Percentiles rank a stretch among this genome's conserved stretches.
phyloP scores from a whole-genome alignment of 1,140 invertebrate species.

The Vollenhovia emeryi region DNA sequence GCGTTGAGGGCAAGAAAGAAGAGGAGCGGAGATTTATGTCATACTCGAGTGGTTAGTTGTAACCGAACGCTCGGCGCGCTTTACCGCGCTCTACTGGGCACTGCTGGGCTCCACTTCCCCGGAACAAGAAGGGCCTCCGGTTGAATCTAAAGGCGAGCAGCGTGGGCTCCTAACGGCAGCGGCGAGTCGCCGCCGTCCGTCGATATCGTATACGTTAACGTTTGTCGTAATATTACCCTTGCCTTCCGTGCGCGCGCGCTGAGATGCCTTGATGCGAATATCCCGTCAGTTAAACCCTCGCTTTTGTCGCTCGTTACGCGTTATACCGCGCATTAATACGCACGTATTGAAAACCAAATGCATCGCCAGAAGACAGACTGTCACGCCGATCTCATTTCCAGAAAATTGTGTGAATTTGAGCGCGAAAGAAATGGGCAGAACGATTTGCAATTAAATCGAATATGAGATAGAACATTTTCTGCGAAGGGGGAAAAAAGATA shows the following conservation, averaged over 20 bases:
- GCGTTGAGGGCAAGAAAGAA: conserved; percentile 11
- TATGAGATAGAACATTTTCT: background rate
- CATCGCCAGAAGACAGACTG: background rate
- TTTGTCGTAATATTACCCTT: background rate
- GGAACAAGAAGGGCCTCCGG: conserved; percentile 66
- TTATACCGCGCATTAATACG: background rate
- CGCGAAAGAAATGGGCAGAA: background rate
- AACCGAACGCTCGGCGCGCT: conserved; percentile 63
- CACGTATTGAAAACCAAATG: background rate
- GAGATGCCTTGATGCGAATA: background rate
- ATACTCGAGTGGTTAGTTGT: conserved; percentile 71
- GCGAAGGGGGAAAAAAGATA: background rate
- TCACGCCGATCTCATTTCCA: background rate
- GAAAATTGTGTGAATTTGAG: background rate
- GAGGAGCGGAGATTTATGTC: conserved; percentile 67
- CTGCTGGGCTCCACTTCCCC: conserved; percentile 62
- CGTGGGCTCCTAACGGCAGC: conserved; percentile 57
- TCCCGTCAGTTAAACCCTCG: background rate
- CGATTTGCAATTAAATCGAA: background rate
- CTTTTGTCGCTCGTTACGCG: background rate
- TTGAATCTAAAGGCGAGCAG: conserved; percentile 68
- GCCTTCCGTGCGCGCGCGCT: background rate
- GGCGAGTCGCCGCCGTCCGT: conserved; percentile 45
- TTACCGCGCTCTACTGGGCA: conserved; percentile 68
- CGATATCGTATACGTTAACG: conserved; percentile 9